phyloP scores from a whole-genome alignment of 2,113 vertebrate species.

The Burhinus oedicnemus region DNA sequence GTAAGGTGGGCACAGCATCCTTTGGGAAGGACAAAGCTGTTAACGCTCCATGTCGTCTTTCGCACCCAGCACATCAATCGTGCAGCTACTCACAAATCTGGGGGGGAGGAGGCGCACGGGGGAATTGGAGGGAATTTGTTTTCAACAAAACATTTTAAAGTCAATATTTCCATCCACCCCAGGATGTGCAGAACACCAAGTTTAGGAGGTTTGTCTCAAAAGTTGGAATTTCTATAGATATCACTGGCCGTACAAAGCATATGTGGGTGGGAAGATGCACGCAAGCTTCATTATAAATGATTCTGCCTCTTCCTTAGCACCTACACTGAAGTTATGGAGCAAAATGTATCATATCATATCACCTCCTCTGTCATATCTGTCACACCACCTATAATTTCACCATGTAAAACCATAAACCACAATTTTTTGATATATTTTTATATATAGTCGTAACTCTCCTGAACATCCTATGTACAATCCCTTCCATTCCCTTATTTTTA shows the following conservation, averaged over 20 bases:
- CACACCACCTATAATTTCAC: accelerated
- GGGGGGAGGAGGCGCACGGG: too few species aligned
- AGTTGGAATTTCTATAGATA: neutral
- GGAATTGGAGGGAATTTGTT: neutral
- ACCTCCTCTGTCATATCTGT: neutral
- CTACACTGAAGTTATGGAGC: accelerated
- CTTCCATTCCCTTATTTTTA: neutral
- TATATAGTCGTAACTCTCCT: neutral
- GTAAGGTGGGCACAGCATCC: neutral
- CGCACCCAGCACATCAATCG: neutral
- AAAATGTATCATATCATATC: neutral
- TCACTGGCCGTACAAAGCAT: accelerated
- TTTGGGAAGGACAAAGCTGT: neutral
- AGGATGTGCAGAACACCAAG: neutral
- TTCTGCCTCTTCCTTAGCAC: neutral
- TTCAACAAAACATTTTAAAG: neutral
- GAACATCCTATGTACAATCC: accelerated
- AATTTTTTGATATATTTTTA: neutral
- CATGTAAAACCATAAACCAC: neutral
- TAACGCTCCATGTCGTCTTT: accelerated
- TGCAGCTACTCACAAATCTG: neutral
- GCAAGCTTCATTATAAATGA: neutral
- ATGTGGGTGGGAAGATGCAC: accelerated
- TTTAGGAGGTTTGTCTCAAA: neutral
- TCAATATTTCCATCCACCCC: neutral